Percentiles rank a stretch among this genome's conserved stretches.
phyloP scores from a whole-genome alignment of 2,113 vertebrate genomes.

The Gila orcuttii region DNA sequence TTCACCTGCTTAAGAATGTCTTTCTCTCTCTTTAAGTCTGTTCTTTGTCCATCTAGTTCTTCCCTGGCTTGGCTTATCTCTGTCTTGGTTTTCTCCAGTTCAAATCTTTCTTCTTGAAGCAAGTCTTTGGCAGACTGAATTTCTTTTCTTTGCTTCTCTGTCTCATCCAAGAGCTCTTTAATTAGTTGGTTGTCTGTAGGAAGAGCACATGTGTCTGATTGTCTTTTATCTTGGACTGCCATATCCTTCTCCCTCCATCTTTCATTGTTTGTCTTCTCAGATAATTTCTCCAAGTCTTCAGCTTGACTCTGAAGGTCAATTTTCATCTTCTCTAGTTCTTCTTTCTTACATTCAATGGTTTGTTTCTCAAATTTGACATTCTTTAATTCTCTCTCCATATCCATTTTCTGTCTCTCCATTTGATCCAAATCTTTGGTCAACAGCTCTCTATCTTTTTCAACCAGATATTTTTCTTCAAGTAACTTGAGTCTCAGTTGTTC shows the following conservation, averaged over 20 bases:
- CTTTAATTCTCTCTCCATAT: not conserved
- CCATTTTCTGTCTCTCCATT: not conserved
- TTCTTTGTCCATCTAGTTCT: conserved; percentile 1
- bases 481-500: conserved; percentile 12
- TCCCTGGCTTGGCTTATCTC: conserved; percentile 27
- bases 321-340: conserved; percentile 28
- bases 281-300: conserved; percentile 27
- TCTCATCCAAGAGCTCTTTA: not conserved
- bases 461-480: not conserved
- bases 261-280: not conserved
- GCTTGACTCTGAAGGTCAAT: conserved; percentile 18
- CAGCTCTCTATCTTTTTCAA: conserved; percentile 2
- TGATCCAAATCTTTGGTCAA: not conserved
- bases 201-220: not conserved
- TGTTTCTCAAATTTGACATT: conserved; percentile 10
- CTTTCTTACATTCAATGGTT: conserved; percentile 21
- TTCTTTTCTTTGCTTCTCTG: conserved; percentile 55
- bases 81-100: conserved; percentile 32
- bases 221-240: not conserved
- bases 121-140: conserved; percentile 48
- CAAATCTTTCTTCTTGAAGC: conserved; percentile 40
- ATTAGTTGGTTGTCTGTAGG: not conserved
- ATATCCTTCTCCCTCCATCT: conserved; percentile 6
- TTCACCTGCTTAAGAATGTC: conserved; percentile 39
- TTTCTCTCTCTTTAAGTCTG: conserved; percentile 37